phyloP scores from a whole-genome alignment of 2,113 vertebrate genomes.

The Lasiurus borealis region DNA sequence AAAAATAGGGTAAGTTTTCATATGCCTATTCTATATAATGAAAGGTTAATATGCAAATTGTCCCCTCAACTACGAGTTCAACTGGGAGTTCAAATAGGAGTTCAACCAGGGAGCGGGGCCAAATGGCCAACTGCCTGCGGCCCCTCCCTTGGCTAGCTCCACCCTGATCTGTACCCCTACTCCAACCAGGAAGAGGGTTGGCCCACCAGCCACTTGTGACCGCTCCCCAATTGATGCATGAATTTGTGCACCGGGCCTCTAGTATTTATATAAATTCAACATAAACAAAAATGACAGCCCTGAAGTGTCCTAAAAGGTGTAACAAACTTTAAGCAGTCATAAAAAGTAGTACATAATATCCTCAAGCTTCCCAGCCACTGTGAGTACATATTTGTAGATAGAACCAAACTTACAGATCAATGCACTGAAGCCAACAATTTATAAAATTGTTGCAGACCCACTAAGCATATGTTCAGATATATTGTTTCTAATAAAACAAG shows the following conservation, averaged over 20 bases:
- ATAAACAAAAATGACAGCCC: not conserved
- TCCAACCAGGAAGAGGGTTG: no score
- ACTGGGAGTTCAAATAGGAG: no score
- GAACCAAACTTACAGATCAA: not conserved
- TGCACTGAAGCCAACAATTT: not conserved
- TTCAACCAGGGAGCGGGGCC: no score
- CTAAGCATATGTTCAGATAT: not conserved
- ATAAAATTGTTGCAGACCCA: not conserved
- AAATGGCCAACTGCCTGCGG: no score
- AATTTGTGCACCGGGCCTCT: not conserved
- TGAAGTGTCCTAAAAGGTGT: not conserved
- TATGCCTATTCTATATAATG: no score
- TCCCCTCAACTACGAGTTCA: no score
- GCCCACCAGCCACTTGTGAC: no score
- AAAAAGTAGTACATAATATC: not conserved
- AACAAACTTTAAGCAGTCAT: not conserved
- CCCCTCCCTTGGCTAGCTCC: no score
- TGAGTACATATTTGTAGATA: not conserved
- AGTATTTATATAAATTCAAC: not conserved
- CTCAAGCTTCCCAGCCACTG: not conserved
- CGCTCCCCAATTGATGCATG: no score
- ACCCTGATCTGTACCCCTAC: no score
- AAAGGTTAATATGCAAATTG: no score
- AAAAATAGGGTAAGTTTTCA: no score
- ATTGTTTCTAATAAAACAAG: not conserved